phyloP scores from a whole-genome alignment of 2,888 invertebrate genomes.

The Tinea trinotella region DNA sequence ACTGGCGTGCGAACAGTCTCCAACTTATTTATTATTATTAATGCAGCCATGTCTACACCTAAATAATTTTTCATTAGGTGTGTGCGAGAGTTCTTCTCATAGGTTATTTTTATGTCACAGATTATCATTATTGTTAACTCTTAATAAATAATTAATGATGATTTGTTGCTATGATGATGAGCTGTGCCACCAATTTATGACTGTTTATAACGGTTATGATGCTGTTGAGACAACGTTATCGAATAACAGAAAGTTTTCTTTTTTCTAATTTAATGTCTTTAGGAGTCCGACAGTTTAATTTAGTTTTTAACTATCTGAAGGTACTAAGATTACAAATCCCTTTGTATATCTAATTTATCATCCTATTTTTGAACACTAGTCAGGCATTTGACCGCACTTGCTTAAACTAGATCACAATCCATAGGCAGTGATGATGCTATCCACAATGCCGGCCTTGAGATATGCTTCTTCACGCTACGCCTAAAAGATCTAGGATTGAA shows the following conservation, averaged over 20 bases:
- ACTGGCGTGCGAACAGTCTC: conserved; percentile 58
- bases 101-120: conserved; percentile 11
- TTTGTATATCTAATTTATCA: no score
- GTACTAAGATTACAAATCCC: no score
- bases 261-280: neutral
- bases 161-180: neutral
- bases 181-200: neutral
- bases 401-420: no score
- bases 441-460: no score
- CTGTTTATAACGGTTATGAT: neutral
- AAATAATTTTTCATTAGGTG: conserved; percentile 55
- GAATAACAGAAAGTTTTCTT: neutral
- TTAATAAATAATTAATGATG: neutral
- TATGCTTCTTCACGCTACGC: no score
- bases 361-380: no score
- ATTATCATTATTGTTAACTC: conserved; percentile 2
- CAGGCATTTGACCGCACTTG: no score
- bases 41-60: conserved; percentile 50
- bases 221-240: neutral
- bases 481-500: no score
- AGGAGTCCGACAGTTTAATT: no score
- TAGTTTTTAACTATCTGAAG: no score
- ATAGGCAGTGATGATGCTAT: no score
- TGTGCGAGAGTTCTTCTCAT: neutral
- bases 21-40: conserved; percentile 63